These are phyloP conservation scores for Austrolebias charrua DNA, from an alignment of 2,797 vertebrate genomes.

Conservation along the genomic window DNA sequence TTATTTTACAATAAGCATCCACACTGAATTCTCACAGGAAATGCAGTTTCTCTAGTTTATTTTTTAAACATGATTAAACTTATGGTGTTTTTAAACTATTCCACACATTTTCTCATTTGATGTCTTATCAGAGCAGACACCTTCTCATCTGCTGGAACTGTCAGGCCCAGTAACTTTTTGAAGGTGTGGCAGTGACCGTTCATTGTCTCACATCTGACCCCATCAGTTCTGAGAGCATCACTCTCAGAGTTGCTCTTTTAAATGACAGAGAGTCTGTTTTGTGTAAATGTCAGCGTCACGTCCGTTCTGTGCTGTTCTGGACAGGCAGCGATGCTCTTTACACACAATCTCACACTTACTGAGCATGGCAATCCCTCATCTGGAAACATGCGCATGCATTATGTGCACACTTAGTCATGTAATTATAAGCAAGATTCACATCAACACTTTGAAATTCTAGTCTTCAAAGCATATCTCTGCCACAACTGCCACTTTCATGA, in stretches of 20 bases:
- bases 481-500: constrained; percentile 59
- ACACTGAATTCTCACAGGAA: too few relatives aligned
- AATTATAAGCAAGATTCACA: constrained; percentile 1
- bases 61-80: too few relatives aligned
- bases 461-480: constrained; percentile 51
- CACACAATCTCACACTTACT: constrained; percentile 8
- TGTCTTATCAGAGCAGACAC: too few relatives aligned
- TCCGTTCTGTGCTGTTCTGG: constrained; percentile 38
- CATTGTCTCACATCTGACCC: constrained; percentile 27
- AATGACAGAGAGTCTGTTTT: constrained; percentile 42
- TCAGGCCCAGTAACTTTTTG: too few relatives aligned
- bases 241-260: constrained; percentile 49
- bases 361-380: background rate
- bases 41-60: too few relatives aligned
- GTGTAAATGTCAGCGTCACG: constrained; percentile 60
- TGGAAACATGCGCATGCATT: background rate
- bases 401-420: constrained; percentile 6
- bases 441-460: constrained; percentile 26
- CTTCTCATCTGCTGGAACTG: too few relatives aligned
- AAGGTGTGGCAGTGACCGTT: too few relatives aligned
- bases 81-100: too few relatives aligned
- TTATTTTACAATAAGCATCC: too few relatives aligned
- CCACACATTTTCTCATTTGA: too few relatives aligned
- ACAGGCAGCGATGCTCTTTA: constrained; percentile 43
- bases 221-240: constrained; percentile 28